Conservation (phyloP, 2,113 vertebrate genomes). For the Dasyprocta punctata region DNA sequence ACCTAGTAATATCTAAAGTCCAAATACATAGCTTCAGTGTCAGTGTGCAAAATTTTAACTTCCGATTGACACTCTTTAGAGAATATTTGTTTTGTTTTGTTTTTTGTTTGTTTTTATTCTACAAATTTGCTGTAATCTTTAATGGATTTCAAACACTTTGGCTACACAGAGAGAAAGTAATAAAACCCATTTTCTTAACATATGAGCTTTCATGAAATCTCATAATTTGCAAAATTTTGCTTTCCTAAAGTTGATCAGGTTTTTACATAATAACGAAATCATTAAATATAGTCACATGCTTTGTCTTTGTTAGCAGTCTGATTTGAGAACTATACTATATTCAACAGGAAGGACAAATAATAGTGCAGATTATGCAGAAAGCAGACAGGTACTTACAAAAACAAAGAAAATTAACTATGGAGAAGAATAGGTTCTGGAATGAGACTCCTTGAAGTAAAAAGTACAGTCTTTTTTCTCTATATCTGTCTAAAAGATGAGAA, state of each 20-base stretch:
- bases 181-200: background rate
- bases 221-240: background rate
- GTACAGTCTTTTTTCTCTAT: background rate
- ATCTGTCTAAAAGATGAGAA: background rate
- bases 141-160: background rate
- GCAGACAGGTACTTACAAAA: background rate
- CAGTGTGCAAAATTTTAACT: background rate
- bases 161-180: background rate
- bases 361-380: background rate
- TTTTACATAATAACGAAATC: background rate
- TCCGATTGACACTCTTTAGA: background rate
- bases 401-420: background rate
- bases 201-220: background rate
- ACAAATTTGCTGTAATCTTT: background rate
- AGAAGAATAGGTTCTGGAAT: background rate
- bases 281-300: background rate
- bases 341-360: background rate
- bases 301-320: background rate
- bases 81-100: background rate
- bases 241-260: background rate
- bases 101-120: background rate
- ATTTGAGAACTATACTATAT: background rate
- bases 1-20: background rate
- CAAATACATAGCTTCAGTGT: background rate
- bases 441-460: background rate